Percentiles rank a stretch among this genome's conserved stretches.
Conservation (phyloP, 2,888 invertebrate species). For the Sericinus montela region DNA sequence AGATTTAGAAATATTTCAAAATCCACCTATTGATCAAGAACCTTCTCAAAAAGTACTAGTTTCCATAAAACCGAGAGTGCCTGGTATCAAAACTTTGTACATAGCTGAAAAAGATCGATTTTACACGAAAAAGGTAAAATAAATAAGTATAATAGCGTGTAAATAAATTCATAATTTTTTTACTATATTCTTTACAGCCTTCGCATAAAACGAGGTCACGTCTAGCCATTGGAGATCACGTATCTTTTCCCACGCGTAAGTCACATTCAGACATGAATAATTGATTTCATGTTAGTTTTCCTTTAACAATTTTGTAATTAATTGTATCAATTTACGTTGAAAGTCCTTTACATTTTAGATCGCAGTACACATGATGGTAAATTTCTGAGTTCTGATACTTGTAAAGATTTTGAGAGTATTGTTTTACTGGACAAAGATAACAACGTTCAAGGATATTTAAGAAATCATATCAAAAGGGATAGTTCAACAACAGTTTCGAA, state of each 20-base stretch:
- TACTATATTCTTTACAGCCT: slow-evolving; percentile 33
- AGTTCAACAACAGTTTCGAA: slow-evolving; percentile 29
- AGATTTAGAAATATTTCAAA: slow-evolving; percentile 52
- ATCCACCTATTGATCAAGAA: slow-evolving; percentile 35
- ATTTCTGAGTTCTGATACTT: slow-evolving; percentile 1
- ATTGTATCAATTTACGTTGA: too few relatives aligned
- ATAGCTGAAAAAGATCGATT: slow-evolving; percentile 56
- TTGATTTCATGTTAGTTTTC: too few relatives aligned
- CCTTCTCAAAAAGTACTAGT: slow-evolving; percentile 55
- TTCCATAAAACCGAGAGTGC: slow-evolving; percentile 53
- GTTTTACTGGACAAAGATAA: slow-evolving; percentile 4
- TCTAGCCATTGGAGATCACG: slow-evolving; percentile 63
- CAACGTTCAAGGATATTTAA: slow-evolving; percentile 1
- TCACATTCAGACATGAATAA: slow-evolving; percentile 4
- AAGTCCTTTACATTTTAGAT: slow-evolving; percentile 1
- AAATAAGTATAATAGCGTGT: not conserved
- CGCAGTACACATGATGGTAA: not conserved
- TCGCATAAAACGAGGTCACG: slow-evolving; percentile 53
- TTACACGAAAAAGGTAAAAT: slow-evolving; percentile 46
- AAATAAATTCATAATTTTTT: not conserved
- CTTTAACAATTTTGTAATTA: too few relatives aligned
- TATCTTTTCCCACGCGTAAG: slow-evolving; percentile 57
- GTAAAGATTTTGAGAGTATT: slow-evolving; percentile 2
- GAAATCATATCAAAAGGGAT: not conserved
- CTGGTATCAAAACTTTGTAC: slow-evolving; percentile 58